A percentile compares a stretch with the other conserved stretches of the same genome.
Evolutionary conservation across 1,140 invertebrate genomes (phyloP).

Genomic region (Lepidostoma basale): DNA sequence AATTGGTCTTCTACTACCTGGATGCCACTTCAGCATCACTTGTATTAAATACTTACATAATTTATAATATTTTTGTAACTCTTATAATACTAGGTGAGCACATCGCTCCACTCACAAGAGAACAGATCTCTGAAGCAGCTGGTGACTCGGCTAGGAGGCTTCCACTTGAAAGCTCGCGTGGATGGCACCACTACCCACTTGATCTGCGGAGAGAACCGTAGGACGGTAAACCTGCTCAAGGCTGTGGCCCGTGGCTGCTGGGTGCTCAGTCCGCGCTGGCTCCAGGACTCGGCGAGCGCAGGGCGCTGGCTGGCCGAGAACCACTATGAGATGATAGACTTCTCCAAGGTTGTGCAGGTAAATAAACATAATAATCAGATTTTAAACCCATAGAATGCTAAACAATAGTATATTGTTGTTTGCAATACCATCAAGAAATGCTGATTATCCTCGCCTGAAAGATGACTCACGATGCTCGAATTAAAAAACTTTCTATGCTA

Average conservation of each 20-base stretch:
- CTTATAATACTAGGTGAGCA: constrained; percentile 43
- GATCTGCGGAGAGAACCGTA: constrained; percentile 52
- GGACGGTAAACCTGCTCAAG: constrained; percentile 60
- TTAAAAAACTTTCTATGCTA: too few relatives aligned
- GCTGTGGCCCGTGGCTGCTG: constrained; percentile 59
- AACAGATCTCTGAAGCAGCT: constrained; percentile 43
- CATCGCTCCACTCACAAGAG: constrained; percentile 36
- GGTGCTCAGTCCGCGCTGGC: constrained; percentile 58
- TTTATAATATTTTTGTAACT: too few relatives aligned
- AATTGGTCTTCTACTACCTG: too few relatives aligned
- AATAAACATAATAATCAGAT: too few relatives aligned
- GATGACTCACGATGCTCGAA: too few relatives aligned
- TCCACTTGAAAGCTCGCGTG: constrained; percentile 54
- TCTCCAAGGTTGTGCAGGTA: constrained; percentile 57
- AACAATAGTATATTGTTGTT: too few relatives aligned
- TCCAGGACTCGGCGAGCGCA: constrained; percentile 51
- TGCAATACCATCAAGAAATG: too few relatives aligned
- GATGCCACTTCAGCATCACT: too few relatives aligned
- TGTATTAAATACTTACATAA: too few relatives aligned
- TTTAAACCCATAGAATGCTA: too few relatives aligned
- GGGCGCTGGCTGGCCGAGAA: constrained; percentile 58
- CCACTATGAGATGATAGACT: constrained; percentile 55
- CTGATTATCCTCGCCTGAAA: too few relatives aligned
- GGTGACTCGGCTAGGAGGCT: constrained; percentile 55
- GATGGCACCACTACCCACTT: constrained; percentile 57